Evolutionary conservation across 2,797 vertebrate species (phyloP), one percentile per base, ranked within the genome.

Genomic region (Coranthus polyacanthus): DNA sequence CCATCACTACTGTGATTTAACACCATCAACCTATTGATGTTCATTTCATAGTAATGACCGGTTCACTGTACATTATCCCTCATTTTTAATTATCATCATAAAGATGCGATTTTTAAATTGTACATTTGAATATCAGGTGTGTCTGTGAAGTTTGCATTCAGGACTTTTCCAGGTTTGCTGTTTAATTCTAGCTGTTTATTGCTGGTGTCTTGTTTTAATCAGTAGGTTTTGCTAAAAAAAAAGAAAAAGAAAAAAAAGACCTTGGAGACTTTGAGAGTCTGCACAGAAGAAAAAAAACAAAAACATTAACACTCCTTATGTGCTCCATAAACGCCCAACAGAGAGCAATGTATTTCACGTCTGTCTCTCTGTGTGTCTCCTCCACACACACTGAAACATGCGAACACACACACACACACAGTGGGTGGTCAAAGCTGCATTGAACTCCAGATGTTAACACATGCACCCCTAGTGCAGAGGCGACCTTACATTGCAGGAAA

Each of bases 391-490:
- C 10, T 4, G 5, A n/a, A 13, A 38, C 57, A 9, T 8, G 43
- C 10, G 38, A 45, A 68, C 39, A 26, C 47, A 46, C 42, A 22
- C 41, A 17, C 12, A 10, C 15, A 44, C 55, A 32, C 64, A 55
- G 75, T 90, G 86, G 86, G 84, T 86, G 86, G 87, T 51, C 82
- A 63, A 8, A 15, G 58, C 29, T 36, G 66, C 24, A 2, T 81
- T 79, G 39, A 66, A 38, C 46, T 68, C 84, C 87, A 90, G 76
- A 85, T 88, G 86, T 87, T 84, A 68, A 69, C 29, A 45, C 53
- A 3, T 52, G 24, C 59, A 29, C 56, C 49, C 18, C 15, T 42
- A 42, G 36, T 56, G 60, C 26, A 36, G 45, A 46, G 22, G 21
- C 9, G 5, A 51, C 62, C 45, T 43, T 59, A 53, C 71, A 71